A percentile compares a stretch with the other conserved stretches of the same genome.
Evolutionary conservation across 2,797 vertebrate genomes (phyloP).

Genomic region (Cuculus canorus): DNA sequence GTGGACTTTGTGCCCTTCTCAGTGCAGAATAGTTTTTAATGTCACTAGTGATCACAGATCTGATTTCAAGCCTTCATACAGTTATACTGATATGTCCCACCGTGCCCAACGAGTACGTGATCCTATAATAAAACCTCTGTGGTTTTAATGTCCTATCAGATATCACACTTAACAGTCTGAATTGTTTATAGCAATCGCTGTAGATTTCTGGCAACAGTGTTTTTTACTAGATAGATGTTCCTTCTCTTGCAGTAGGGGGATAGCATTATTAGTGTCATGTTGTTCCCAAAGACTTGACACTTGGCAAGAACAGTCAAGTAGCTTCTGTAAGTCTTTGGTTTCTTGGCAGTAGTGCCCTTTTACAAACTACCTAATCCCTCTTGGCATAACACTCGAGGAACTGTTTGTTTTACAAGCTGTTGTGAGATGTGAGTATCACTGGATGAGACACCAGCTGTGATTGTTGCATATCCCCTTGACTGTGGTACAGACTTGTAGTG

Average conservation of each 20-base stretch:
- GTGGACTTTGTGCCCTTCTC: neutral
- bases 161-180: neutral
- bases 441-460: neutral
- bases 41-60: neutral
- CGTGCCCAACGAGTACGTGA: neutral
- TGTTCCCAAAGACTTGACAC: neutral
- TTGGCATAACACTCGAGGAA: neutral
- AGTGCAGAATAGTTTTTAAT: neutral
- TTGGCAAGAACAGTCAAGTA: neutral
- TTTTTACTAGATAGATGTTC: neutral
- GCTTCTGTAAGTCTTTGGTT: neutral
- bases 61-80: neutral
- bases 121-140: neutral
- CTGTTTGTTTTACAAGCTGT: conserved; percentile 10
- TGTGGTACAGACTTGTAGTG: neutral
- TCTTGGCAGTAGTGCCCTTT: conserved; percentile 3
- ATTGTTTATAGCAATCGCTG: neutral
- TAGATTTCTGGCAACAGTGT: neutral
- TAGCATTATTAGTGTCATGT: neutral
- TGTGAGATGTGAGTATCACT: neutral
- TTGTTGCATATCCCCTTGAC: fast-evolving
- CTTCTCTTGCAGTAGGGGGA: neutral
- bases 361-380: neutral
- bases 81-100: neutral
- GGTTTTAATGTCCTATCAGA: neutral